Percentiles rank a stretch among this genome's conserved stretches.
Conservation (phyloP, 2,113 vertebrate species). For the Guaruba guarouba region DNA sequence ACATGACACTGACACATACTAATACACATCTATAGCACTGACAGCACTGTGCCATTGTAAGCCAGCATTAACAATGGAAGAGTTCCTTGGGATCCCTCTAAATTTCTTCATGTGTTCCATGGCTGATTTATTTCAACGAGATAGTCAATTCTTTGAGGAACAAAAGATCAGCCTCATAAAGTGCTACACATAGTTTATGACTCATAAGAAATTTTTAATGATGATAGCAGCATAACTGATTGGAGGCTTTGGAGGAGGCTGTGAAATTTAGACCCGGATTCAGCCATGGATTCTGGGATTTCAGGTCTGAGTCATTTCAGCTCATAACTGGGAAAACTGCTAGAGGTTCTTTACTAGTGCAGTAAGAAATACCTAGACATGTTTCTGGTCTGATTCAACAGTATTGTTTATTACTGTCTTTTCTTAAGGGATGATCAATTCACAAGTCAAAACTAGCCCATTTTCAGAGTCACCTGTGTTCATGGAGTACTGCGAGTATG, state of each 20-base stretch:
- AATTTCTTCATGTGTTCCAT: neutral
- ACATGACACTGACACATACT: neutral
- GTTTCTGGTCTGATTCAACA: neutral
- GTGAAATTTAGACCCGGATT: neutral
- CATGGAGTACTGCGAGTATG: neutral
- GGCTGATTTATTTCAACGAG: neutral
- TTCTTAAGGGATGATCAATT: neutral
- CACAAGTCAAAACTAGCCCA: neutral
- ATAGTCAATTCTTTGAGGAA: neutral
- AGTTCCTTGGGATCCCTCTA: neutral
- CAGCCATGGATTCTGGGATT: neutral
- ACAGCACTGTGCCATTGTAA: neutral
- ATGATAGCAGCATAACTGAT: neutral
- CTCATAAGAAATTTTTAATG: neutral
- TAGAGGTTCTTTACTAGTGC: neutral
- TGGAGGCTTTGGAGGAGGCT: neutral
- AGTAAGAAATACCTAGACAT: neutral
- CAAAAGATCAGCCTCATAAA: neutral
- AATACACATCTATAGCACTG: neutral
- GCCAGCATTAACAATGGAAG: neutral
- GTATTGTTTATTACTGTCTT: neutral
- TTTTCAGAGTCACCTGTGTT: neutral
- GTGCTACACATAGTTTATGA: neutral
- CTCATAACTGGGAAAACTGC: neutral
- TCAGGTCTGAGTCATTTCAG: neutral